These are phyloP conservation scores for Ptychobarbus kaznakovi DNA, from an alignment of 2,797 vertebrate genomes.

Conservation along the genomic window DNA sequence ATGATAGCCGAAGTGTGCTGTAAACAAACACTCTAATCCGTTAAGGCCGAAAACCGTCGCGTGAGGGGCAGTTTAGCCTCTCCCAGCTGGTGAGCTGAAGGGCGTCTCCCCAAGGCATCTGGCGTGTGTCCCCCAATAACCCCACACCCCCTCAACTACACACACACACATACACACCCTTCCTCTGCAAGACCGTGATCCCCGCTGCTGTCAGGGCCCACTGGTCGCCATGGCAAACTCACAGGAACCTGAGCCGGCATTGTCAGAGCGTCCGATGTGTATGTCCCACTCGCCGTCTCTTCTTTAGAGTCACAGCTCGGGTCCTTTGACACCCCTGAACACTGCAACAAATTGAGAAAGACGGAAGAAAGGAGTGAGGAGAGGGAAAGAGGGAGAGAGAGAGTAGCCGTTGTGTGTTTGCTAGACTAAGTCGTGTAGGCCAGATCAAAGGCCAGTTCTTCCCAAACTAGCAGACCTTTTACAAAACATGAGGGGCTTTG, in stretches of 20 bases:
- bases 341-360: conserved; percentile 83
- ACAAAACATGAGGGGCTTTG: conserved; percentile 39
- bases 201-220: conserved; percentile 76
- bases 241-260: conserved; percentile 83
- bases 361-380: conserved; percentile 69
- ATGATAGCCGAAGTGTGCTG: conserved; percentile 41
- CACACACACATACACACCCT: conserved; percentile 75
- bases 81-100: conserved; percentile 78
- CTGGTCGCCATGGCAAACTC: conserved; percentile 83
- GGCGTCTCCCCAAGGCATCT: conserved; percentile 81
- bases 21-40: conserved; percentile 56
- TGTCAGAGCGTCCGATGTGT: conserved; percentile 76
- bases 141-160: conserved; percentile 75
- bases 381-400: conserved; percentile 7
- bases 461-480: conserved; percentile 37
- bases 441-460: conserved; percentile 45
- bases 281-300: conserved; percentile 48
- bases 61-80: conserved; percentile 69
- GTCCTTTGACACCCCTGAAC: conserved; percentile 79
- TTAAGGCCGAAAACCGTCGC: conserved; percentile 53
- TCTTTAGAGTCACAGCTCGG: conserved; percentile 79
- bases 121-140: conserved; percentile 77
- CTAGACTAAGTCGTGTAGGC: conserved; percentile 43
- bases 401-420: conserved; percentile 32
- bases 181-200: conserved; percentile 71